A percentile compares a stretch with the other conserved stretches of the same genome.
Conservation (phyloP, 2,888 invertebrate genomes). For the Keiferia lycopersicella region DNA sequence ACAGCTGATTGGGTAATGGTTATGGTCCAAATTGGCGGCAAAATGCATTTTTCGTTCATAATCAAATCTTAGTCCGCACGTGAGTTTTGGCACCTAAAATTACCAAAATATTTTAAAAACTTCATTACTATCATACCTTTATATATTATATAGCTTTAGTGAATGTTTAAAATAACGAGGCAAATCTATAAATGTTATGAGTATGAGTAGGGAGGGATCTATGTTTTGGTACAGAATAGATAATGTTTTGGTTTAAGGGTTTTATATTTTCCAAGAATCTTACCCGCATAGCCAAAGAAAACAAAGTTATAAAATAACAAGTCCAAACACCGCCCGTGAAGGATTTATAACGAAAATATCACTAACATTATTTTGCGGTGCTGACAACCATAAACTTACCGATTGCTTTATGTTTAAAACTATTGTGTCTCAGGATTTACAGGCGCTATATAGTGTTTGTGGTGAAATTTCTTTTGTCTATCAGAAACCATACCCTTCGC, state of each 20-base stretch:
- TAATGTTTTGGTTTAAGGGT: neutral
- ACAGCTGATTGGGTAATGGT: neutral
- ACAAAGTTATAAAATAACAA: conserved; percentile 34
- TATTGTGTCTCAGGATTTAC: conserved; percentile 64
- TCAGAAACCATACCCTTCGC: conserved; percentile 44
- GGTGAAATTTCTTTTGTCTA: conserved; percentile 63
- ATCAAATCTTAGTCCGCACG: neutral
- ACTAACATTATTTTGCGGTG: conserved; percentile 58
- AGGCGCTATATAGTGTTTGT: conserved; percentile 66
- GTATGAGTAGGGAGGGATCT: no score
- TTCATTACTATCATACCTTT: no score
- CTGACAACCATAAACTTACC: conserved; percentile 62
- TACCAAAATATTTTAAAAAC: no score
- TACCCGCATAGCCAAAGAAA: conserved; percentile 25
- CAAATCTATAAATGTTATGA: no score
- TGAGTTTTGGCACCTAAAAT: neutral
- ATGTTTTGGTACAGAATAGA: no score
- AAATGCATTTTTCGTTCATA: neutral
- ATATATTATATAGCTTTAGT: no score
- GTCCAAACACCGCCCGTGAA: conserved; percentile 42
- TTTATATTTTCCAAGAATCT: conserved; percentile 14
- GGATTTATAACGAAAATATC: conserved; percentile 50
- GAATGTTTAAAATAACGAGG: neutral
- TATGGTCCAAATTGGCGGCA: neutral
- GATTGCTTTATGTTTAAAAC: conserved; percentile 49